A percentile compares a stretch with the other conserved stretches of the same genome.
These are phyloP conservation scores for Vidua chalybeata DNA, from an alignment of 2,113 vertebrate species.

Conservation along the genomic window DNA sequence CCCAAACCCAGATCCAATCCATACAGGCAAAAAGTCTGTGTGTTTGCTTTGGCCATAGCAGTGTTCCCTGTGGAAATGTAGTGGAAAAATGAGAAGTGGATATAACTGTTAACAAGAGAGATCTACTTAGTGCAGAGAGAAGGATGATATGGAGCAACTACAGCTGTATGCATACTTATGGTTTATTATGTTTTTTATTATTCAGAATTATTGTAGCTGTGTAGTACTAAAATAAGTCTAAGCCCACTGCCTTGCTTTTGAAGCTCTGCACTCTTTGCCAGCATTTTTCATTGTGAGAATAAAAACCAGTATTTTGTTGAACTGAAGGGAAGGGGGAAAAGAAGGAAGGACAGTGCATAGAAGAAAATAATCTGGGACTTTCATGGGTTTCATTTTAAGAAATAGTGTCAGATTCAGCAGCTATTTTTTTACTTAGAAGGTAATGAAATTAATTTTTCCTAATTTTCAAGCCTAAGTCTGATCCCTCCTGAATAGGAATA, in stretches of 20 bases:
- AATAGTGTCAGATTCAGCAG: background rate
- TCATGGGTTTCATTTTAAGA: background rate
- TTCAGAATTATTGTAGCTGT: background rate
- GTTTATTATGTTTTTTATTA: background rate
- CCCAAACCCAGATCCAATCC: background rate
- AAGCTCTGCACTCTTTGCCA: background rate
- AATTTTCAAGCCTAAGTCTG: background rate
- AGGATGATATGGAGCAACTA: background rate
- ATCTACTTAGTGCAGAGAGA: background rate
- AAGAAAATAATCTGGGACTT: background rate
- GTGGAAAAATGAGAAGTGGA: background rate
- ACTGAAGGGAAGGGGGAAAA: accelerated
- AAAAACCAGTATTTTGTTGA: background rate
- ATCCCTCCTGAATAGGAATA: background rate
- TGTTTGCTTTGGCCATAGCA: accelerated
- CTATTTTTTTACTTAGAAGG: background rate
- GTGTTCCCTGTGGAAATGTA: background rate
- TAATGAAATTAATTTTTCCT: background rate
- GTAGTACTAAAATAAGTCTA: background rate
- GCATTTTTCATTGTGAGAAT: background rate
- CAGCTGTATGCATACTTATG: background rate
- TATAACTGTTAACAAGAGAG: background rate
- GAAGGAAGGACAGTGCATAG: accelerated
- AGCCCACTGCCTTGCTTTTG: background rate
- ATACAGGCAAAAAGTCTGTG: background rate